These are phyloP conservation scores for Drosophila pachea DNA, from an alignment of 1,140 invertebrate genomes.

Conservation along the genomic window DNA sequence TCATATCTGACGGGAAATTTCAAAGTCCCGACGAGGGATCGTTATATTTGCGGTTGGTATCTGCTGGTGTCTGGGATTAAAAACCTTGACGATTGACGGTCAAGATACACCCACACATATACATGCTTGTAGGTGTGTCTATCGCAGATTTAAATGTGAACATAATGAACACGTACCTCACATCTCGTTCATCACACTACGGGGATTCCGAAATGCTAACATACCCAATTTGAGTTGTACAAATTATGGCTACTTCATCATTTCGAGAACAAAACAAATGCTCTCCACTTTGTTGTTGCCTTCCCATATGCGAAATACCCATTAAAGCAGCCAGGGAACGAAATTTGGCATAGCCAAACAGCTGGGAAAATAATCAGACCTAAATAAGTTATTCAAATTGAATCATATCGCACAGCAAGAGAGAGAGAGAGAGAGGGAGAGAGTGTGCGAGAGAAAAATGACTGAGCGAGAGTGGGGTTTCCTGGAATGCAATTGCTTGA, in stretches of 20 bases:
- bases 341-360: neutral
- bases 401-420: neutral
- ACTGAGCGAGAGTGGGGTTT: slow-evolving; percentile 35
- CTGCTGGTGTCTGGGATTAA: no score
- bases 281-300: slow-evolving; percentile 3
- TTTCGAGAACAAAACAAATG: neutral
- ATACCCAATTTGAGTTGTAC: slow-evolving; percentile 4
- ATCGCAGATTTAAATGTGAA: neutral
- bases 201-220: slow-evolving; percentile 18
- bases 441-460: neutral
- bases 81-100: no score
- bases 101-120: neutral
- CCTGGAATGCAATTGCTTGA: slow-evolving; percentile 55
- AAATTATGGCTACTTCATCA: neutral
- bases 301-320: slow-evolving; percentile 9
- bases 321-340: neutral
- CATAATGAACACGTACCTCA: neutral
- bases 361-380: slow-evolving; percentile 29
- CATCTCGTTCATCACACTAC: slow-evolving; percentile 15
- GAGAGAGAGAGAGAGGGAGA: neutral
- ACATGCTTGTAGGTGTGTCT: neutral
- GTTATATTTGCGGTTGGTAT: no score
- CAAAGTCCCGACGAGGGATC: no score
- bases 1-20: neutral
- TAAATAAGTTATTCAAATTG: slow-evolving; percentile 9